Base-by-base conservation (phyloP, 2,113 vertebrate species). In the Chloropsis cyanopogon region DNA sequence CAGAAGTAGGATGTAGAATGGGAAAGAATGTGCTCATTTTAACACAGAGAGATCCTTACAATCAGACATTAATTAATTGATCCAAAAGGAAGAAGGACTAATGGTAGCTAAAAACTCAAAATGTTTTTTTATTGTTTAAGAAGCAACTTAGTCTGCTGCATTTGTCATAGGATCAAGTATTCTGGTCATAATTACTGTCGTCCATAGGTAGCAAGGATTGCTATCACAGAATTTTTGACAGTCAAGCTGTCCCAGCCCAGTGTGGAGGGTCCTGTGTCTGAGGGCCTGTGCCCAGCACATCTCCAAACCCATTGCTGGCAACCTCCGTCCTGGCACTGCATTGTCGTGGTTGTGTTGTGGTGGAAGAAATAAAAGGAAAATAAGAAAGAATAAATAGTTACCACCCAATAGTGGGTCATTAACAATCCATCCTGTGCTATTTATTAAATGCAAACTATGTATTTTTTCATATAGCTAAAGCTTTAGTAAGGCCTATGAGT, bases 331-430 rank as follows among this genome's bases (percentile, higher is more conserved):
- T 0, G 0, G 23, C 50, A 44, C 47, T 47, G 13, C 41, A 52
- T 5, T 44, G 71, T 14, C 6, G 1, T 16, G 29, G 28, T 19
- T 39, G n/a, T 19, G 14, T 19, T 14, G 4, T 17, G n/a, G 39
- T 18, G 29, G 19, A 33, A 92, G 56, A 88, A 92, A 46, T 44
- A 41, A 65, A 78, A 41, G 19, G 33, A 83, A 90, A 81, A 59
- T 9, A 52, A 52, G 13, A 66, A 50, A 29, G 29, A 20, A 69
- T n/a, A 72, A 90, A 50, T 4, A 31, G 12, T 15, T 53, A 22
- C 11, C 14, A 42, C 7, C 5, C 0, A 1, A 31, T 33, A n/a
- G 14, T 13, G 12, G 11, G 8, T 8, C 15, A 17, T 61, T 54
- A 88, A 50, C 12, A 52, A n/a, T 8, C 15, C 59, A 37, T 24